phyloP scores from a whole-genome alignment of 2,797 vertebrate species.

The Streptopelia turtur region DNA sequence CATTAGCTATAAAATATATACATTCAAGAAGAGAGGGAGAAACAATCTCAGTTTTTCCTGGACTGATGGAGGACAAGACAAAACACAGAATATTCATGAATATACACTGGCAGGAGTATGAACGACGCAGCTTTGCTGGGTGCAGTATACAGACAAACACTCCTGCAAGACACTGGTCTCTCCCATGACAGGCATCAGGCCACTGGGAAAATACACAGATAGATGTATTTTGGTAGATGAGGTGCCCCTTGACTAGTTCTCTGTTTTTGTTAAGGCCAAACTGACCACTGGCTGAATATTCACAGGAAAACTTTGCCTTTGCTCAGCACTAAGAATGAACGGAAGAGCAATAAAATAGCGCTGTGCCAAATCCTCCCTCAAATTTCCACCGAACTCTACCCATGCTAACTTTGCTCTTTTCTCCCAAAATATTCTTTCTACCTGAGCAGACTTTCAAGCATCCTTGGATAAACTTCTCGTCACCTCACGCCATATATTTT shows the following conservation, averaged over 20 bases:
- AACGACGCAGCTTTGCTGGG: neutral
- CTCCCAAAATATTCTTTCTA: neutral
- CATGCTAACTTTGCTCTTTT: neutral
- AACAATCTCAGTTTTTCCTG: neutral
- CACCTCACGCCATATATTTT: neutral
- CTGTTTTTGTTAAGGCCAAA: neutral
- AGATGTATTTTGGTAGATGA: neutral
- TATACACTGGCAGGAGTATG: neutral
- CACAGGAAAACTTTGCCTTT: neutral
- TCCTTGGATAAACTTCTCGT: neutral
- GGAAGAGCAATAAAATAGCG: neutral
- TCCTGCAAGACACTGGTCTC: neutral
- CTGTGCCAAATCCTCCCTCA: neutral
- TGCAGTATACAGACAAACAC: neutral
- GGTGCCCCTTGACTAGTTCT: neutral
- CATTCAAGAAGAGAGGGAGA: neutral
- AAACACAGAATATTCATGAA: neutral
- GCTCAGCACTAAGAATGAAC: neutral
- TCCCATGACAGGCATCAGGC: neutral
- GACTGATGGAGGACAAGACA: neutral
- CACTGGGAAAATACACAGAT: neutral
- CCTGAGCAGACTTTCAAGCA: neutral
- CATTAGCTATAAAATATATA: constrained; percentile 42
- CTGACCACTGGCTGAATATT: neutral
- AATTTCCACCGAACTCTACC: neutral